phyloP scores from a whole-genome alignment of 2,113 vertebrate genomes.

The Crotalus viridis region DNA sequence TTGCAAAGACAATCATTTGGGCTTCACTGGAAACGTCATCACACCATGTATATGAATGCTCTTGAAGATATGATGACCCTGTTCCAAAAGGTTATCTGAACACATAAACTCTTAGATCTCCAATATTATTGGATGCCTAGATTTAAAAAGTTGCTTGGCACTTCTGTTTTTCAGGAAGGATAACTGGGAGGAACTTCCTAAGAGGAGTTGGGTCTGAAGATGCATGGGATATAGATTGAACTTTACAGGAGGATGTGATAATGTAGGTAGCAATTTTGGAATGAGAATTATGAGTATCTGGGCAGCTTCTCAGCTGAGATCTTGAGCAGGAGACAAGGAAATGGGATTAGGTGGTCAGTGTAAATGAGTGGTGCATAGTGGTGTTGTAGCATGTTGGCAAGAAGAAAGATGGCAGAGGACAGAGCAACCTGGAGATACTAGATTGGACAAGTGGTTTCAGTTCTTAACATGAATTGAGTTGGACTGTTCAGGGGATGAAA shows the following conservation, averaged over 20 bases:
- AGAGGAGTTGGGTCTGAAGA: background rate
- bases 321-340: background rate
- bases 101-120: background rate
- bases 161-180: background rate
- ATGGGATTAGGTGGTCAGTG: background rate
- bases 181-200: background rate
- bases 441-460: background rate
- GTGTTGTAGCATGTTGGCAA: background rate
- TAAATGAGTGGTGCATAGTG: background rate
- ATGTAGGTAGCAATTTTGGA: background rate
- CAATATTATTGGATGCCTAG: background rate
- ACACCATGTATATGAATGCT: background rate
- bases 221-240: background rate
- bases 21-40: background rate
- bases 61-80: background rate
- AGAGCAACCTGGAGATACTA: background rate
- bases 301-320: background rate
- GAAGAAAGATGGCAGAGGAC: background rate
- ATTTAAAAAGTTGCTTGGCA: background rate
- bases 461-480: background rate
- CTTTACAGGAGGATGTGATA: background rate
- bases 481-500: background rate
- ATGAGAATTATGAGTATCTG: background rate
- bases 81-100: background rate
- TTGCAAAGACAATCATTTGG: conserved; percentile 22